phyloP scores from a whole-genome alignment of 2,888 invertebrate species.

The Mantis religiosa region DNA sequence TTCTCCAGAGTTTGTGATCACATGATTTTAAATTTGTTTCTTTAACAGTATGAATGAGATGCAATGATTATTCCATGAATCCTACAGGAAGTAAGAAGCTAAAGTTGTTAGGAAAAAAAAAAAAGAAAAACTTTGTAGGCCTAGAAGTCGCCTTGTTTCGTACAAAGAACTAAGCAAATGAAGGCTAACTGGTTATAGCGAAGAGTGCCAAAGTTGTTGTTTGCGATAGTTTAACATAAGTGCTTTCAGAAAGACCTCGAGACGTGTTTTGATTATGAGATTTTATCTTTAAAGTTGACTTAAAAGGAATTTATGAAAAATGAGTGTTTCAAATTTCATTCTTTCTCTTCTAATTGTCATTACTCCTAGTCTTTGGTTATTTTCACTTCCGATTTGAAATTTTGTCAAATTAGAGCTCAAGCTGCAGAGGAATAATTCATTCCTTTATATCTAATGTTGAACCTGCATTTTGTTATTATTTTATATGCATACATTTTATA shows the following conservation, averaged over 20 bases:
- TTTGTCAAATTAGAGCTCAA: background rate
- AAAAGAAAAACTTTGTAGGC: background rate
- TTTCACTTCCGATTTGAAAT: background rate
- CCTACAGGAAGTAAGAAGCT: background rate
- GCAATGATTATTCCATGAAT: background rate
- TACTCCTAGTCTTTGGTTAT: background rate
- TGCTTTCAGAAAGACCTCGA: background rate
- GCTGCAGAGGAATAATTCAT: background rate
- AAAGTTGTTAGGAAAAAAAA: background rate
- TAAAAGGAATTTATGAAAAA: background rate
- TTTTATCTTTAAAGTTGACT: background rate
- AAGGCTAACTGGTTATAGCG: background rate
- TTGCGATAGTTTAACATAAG: background rate
- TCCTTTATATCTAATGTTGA: background rate
- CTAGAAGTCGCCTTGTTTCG: background rate
- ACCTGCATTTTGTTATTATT: background rate
- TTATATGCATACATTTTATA: background rate
- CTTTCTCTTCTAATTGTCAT: background rate
- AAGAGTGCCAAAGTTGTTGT: conserved; percentile 1
- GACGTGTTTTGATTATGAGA: background rate
- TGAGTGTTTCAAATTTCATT: background rate
- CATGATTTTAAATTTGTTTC: background rate
- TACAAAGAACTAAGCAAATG: background rate
- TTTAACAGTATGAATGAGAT: background rate
- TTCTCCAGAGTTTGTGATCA: background rate